A percentile compares a stretch with the other conserved stretches of the same genome.
These are phyloP conservation scores for Machimus rusticus DNA, from an alignment of 2,888 invertebrate genomes.

Conservation along the genomic window DNA sequence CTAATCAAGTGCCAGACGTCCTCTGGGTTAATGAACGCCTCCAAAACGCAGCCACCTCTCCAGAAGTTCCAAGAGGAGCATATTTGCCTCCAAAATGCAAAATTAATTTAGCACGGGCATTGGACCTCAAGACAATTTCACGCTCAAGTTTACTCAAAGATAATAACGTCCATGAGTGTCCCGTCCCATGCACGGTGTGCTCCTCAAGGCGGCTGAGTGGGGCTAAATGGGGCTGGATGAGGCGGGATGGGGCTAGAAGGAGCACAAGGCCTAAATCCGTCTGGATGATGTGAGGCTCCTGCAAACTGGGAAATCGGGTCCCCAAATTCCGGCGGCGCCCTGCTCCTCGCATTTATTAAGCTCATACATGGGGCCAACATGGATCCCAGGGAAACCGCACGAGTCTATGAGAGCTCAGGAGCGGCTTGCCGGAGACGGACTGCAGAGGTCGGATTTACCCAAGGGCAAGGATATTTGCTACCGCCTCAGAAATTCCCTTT, in stretches of 20 bases:
- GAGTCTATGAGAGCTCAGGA: background rate
- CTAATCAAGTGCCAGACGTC: background rate
- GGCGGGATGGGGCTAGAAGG: too few species aligned
- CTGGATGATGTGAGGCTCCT: background rate
- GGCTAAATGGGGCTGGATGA: too few species aligned
- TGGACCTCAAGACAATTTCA: slow-evolving; percentile 13
- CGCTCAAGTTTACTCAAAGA: slow-evolving; percentile 22
- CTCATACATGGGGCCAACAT: background rate
- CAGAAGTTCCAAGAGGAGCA: background rate
- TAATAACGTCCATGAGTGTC: background rate
- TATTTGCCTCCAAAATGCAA: background rate
- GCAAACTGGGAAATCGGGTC: slow-evolving; percentile 7
- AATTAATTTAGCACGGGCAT: slow-evolving; percentile 1
- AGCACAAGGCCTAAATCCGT: background rate
- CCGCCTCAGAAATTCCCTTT: slow-evolving; percentile 26
- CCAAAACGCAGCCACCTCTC: background rate
- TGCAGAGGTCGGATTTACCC: background rate
- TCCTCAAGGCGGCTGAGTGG: background rate
- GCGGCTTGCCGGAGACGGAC: background rate
- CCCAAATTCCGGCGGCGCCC: background rate
- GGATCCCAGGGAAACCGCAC: slow-evolving; percentile 2
- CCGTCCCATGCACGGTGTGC: background rate
- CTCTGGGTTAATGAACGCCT: background rate
- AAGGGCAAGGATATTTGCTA: slow-evolving; percentile 35
- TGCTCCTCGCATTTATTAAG: slow-evolving; percentile 22